Evolutionary conservation across 2,888 invertebrate genomes (phyloP).

Genomic region (Xiphydria camelus): DNA sequence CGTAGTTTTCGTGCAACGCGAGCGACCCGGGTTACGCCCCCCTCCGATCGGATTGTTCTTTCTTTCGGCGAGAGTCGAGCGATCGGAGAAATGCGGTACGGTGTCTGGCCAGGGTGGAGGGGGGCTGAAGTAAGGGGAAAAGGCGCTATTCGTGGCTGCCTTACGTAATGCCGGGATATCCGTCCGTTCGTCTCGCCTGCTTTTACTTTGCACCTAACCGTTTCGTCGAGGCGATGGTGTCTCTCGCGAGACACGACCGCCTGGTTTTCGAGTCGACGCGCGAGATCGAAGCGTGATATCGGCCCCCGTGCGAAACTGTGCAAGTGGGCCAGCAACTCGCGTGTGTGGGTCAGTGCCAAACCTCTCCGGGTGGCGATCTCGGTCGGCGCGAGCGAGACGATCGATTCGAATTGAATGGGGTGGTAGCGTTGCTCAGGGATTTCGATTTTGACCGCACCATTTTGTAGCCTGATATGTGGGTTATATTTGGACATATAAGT

Average conservation of each 20-base stretch:
- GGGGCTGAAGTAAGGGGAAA: no score
- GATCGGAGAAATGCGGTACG: no score
- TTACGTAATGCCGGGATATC: slow-evolving; percentile 35
- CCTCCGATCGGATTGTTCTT: slow-evolving; percentile 2
- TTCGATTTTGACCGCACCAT: no score
- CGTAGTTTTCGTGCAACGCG: slow-evolving; percentile 11
- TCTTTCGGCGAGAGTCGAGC: no score
- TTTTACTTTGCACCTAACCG: slow-evolving; percentile 31
- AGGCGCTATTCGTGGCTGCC: no score
- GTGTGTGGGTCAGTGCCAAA: slow-evolving; percentile 53
- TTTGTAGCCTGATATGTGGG: no score
- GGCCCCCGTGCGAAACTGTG: slow-evolving; percentile 1
- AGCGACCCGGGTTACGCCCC: slow-evolving; percentile 4
- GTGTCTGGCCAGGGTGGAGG: no score
- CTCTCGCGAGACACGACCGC: no score
- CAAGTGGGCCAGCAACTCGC: slow-evolving; percentile 50
- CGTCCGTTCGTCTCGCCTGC: slow-evolving; percentile 21
- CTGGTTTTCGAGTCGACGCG: no score
- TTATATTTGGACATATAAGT: no score
- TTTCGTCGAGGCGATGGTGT: no score
- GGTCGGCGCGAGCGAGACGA: background rate
- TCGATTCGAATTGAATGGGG: background rate
- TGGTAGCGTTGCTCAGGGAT: no score
- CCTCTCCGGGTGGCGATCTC: slow-evolving; percentile 13
- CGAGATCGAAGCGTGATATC: background rate